phyloP scores from a whole-genome alignment of 1,140 invertebrate species.

The Diplogasteroides magnus region DNA sequence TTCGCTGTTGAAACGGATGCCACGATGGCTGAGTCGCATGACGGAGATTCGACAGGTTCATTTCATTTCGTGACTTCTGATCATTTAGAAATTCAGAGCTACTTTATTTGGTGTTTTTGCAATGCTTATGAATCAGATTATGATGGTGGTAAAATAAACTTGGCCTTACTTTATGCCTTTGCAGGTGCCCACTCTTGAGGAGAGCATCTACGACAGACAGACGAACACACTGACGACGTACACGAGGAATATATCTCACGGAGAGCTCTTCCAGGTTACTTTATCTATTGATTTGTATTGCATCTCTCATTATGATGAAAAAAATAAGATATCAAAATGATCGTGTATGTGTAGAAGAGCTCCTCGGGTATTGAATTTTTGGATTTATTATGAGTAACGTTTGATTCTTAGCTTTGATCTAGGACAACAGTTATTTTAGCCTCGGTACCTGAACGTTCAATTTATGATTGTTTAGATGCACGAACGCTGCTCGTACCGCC shows the following conservation, averaged over 20 bases:
- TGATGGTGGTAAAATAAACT: background rate
- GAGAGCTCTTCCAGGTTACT: constrained; percentile 36
- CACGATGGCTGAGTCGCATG: constrained; percentile 44
- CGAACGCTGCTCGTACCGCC: background rate
- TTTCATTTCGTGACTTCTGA: background rate
- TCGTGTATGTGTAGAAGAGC: too few relatives aligned
- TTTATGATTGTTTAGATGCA: background rate
- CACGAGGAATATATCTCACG: constrained; percentile 45
- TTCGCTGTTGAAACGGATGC: constrained; percentile 47
- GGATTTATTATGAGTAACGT: too few relatives aligned
- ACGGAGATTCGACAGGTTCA: constrained; percentile 38
- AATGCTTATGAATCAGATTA: too few relatives aligned
- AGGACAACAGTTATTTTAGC: too few relatives aligned
- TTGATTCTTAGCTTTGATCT: too few relatives aligned
- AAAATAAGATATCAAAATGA: too few relatives aligned
- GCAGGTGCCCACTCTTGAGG: constrained; percentile 38
- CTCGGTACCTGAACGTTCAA: too few relatives aligned
- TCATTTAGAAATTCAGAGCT: too few relatives aligned
- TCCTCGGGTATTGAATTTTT: too few relatives aligned
- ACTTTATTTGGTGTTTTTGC: too few relatives aligned
- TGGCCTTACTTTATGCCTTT: background rate
- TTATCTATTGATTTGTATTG: too few relatives aligned
- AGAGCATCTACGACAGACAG: constrained; percentile 38
- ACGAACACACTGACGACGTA: constrained; percentile 44
- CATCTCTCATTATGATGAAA: too few relatives aligned